Evolutionary conservation across 2,888 invertebrate species (phyloP).

Genomic region (Dryomyza anilis): DNA sequence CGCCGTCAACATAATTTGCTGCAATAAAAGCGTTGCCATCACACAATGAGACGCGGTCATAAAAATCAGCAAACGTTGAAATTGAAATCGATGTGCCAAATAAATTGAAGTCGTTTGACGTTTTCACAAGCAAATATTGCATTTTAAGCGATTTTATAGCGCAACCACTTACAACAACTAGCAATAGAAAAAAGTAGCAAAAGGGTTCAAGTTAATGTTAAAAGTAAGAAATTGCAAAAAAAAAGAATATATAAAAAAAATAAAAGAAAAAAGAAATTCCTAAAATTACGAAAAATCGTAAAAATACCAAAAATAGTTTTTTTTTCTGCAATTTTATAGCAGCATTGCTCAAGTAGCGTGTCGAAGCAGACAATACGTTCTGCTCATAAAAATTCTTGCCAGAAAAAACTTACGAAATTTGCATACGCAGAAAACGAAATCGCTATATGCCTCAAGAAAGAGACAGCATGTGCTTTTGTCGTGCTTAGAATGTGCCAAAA

Average conservation of each 20-base stretch:
- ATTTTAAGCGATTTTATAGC: constrained; percentile 21
- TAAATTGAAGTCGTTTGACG: constrained; percentile 12
- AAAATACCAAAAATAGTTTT: background rate
- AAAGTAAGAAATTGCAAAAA: background rate
- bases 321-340: constrained; percentile 3
- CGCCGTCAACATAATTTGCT: constrained; percentile 2
- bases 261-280: background rate
- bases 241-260: background rate
- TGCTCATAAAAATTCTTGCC: constrained; percentile 19
- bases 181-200: background rate
- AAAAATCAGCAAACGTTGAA: constrained; percentile 25
- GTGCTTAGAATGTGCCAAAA: background rate
- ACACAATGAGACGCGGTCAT: too few relatives aligned
- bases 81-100: constrained; percentile 19
- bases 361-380: constrained; percentile 21
- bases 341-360: constrained; percentile 22
- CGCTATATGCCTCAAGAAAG: background rate
- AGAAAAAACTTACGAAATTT: background rate
- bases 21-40: constrained; percentile 20
- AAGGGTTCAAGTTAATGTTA: constrained; percentile 21
- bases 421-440: background rate
- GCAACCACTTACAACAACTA: background rate
- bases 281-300: background rate
- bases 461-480: too few relatives aligned
- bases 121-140: constrained; percentile 3